phyloP scores from a whole-genome alignment of 2,888 invertebrate genomes.

The Drosophila conformis region DNA sequence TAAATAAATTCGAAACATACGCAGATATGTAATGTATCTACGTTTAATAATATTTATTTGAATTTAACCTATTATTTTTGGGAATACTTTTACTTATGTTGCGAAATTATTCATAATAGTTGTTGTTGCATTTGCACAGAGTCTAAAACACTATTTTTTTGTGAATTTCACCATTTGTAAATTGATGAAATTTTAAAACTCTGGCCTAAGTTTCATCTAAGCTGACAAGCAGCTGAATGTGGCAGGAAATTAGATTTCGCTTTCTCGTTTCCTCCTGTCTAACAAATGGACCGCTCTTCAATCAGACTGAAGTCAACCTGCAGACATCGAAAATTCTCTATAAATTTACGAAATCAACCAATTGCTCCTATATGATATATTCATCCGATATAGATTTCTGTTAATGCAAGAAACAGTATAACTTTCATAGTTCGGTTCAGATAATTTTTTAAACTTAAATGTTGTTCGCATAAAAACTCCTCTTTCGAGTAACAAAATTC shows the following conservation, averaged over 20 bases:
- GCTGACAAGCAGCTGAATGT: background rate
- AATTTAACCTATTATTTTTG: background rate
- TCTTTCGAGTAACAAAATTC: background rate
- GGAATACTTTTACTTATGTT: background rate
- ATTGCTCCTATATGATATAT: background rate
- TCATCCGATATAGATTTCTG: background rate
- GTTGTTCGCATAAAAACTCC: background rate
- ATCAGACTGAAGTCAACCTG: background rate
- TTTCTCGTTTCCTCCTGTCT: background rate
- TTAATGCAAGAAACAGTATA: background rate
- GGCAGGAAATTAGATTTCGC: slow-evolving; percentile 1
- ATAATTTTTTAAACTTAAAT: background rate
- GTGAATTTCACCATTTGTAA: background rate
- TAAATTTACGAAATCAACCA: background rate
- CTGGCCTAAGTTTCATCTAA: background rate
- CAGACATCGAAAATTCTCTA: background rate
- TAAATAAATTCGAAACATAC: background rate
- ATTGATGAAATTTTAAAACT: background rate
- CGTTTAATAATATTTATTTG: background rate
- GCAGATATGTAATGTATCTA: background rate
- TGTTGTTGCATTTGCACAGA: background rate
- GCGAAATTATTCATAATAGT: background rate
- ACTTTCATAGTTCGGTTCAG: background rate
- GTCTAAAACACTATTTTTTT: background rate
- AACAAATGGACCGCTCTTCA: background rate